Percentiles rank a stretch among this genome's conserved stretches.
phyloP scores from a whole-genome alignment of 2,113 vertebrate species.

The Columba livia region DNA sequence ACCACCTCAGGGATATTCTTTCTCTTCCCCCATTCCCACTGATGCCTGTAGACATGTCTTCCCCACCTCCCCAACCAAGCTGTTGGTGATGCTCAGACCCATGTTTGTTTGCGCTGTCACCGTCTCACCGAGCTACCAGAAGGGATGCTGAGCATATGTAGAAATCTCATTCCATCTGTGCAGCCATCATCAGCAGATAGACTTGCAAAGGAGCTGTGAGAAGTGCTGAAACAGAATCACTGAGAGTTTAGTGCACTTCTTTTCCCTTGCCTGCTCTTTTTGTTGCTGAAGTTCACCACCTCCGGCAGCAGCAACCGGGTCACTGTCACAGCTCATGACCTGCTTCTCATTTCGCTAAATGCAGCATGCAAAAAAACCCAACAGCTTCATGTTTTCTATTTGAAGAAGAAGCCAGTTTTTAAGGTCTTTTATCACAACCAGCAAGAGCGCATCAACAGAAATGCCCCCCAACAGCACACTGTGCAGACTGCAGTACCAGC shows the following conservation, averaged over 20 bases:
- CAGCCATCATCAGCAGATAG: not conserved
- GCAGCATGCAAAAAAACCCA: not conserved
- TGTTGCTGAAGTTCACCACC: not conserved
- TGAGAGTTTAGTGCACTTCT: not conserved
- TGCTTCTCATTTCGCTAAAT: not conserved
- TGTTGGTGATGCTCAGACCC: not conserved
- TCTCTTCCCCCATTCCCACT: not conserved
- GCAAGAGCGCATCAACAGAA: not conserved
- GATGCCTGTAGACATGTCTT: rapidly evolving
- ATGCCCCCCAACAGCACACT: rapidly evolving
- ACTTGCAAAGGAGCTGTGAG: not conserved
- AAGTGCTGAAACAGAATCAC: not conserved
- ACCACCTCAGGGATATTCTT: not conserved
- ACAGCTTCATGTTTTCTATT: not conserved
- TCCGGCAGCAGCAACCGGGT: not conserved
- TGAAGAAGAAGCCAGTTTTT: not conserved
- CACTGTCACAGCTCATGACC: not conserved
- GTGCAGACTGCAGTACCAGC: not conserved
- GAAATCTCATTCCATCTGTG: constrained; percentile 46
- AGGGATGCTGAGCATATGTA: constrained; percentile 39
- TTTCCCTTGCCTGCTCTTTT: not conserved
- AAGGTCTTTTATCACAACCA: not conserved
- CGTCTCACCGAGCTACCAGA: not conserved
- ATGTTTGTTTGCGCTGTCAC: not conserved
- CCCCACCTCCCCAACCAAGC: not conserved